Percentiles rank a stretch among this genome's conserved stretches.
phyloP scores from a whole-genome alignment of 2,888 invertebrate genomes.

The Drosophila macrospina region DNA sequence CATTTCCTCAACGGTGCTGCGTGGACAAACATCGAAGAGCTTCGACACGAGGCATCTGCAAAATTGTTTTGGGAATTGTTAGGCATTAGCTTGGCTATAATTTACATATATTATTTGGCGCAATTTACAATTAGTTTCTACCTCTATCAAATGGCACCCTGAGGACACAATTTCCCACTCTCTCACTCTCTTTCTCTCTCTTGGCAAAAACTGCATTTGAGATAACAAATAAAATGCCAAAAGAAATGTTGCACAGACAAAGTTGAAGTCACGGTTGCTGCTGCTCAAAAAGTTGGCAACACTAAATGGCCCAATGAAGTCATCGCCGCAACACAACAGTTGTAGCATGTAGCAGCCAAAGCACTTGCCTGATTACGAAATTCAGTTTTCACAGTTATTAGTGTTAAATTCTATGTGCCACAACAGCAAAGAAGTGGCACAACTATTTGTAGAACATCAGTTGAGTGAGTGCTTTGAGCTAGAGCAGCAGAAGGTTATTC shows the following conservation, averaged over 20 bases:
- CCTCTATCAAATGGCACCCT: background rate
- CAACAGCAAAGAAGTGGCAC: background rate
- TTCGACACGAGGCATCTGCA: slow-evolving; percentile 94
- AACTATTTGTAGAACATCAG: slow-evolving; percentile 11
- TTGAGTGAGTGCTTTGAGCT: background rate
- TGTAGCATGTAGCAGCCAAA: slow-evolving; percentile 21
- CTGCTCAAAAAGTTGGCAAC: slow-evolving; percentile 54
- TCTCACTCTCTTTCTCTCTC: background rate
- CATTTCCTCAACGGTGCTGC: slow-evolving; percentile 96
- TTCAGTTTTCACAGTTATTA: slow-evolving; percentile 56
- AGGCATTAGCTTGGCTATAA: slow-evolving; percentile 4
- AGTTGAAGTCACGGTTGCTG: slow-evolving; percentile 57
- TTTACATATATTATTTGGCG: slow-evolving; percentile 4
- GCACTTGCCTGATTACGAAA: slow-evolving; percentile 66
- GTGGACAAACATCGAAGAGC: slow-evolving; percentile 97
- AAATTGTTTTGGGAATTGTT: slow-evolving; percentile 17
- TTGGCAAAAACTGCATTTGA: slow-evolving; percentile 47
- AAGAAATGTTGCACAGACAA: slow-evolving; percentile 65
- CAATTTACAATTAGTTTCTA: slow-evolving; percentile 45
- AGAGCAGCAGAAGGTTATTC: background rate
- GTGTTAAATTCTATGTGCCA: slow-evolving; percentile 38
- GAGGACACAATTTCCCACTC: background rate
- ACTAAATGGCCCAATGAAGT: slow-evolving; percentile 69
- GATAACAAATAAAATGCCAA: slow-evolving; percentile 76
- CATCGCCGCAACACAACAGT: slow-evolving; percentile 56